These are phyloP conservation scores for Melanerpes formicivorus DNA, from an alignment of 2,113 vertebrate species.

Conservation along the genomic window DNA sequence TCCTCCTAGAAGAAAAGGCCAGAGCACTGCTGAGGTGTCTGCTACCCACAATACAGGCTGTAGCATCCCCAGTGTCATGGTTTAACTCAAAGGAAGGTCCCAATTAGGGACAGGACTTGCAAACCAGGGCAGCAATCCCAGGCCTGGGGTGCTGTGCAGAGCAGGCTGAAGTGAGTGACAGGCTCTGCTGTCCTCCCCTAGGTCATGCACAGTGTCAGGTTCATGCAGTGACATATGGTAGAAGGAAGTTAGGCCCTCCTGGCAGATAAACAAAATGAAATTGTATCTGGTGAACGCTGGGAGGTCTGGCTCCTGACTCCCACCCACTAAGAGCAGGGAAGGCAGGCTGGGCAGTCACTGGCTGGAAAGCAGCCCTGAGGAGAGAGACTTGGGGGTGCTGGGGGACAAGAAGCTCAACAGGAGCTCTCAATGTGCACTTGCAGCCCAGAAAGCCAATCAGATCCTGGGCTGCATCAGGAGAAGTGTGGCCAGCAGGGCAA, in stretches of 20 bases:
- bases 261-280: not conserved
- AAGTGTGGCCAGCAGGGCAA: no score
- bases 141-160: not conserved
- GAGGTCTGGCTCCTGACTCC: not conserved
- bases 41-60: not conserved
- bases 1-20: constrained; percentile 66
- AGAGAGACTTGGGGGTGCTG: no score
- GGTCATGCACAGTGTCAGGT: not conserved
- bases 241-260: not conserved
- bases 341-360: no score
- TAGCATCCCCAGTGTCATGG: accelerated
- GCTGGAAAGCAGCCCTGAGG: no score
- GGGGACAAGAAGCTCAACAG: no score
- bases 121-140: not conserved
- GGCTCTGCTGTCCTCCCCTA: not conserved
- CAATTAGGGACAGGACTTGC: not conserved
- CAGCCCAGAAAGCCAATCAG: no score
- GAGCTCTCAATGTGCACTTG: no score
- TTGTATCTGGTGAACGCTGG: not conserved
- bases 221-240: not conserved
- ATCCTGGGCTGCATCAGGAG: no score
- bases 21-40: not conserved
- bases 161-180: not conserved
- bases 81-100: not conserved
- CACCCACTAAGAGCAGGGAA: not conserved